phyloP scores from a whole-genome alignment of 1,140 invertebrate genomes.

The Pogonomyrmex barbatus region DNA sequence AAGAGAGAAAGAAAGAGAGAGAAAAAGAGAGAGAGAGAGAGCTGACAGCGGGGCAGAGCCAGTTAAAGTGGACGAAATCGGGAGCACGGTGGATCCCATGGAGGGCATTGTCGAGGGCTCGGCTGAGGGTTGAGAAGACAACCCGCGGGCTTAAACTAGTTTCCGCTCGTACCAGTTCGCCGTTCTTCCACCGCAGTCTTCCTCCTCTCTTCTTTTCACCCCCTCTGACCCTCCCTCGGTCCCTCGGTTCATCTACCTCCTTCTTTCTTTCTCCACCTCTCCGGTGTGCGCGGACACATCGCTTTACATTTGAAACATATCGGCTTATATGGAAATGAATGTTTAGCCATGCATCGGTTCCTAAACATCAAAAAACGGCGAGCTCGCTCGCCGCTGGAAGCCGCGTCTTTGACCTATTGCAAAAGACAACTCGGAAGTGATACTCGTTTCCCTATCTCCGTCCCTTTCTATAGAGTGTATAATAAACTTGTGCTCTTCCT shows the following conservation, averaged over 20 bases:
- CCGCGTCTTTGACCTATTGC: slow-evolving; percentile 45
- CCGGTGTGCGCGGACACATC: slow-evolving; percentile 51
- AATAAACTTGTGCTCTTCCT: slow-evolving; percentile 50
- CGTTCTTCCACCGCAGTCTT: slow-evolving; percentile 54
- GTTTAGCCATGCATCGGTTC: slow-evolving; percentile 78
- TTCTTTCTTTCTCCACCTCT: slow-evolving; percentile 69
- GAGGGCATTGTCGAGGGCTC: slow-evolving; percentile 70
- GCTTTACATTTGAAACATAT: slow-evolving; percentile 83
- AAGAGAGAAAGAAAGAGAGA: not conserved
- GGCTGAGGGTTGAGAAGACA: slow-evolving; percentile 69
- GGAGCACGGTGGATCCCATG: slow-evolving; percentile 73
- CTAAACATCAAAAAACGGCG: slow-evolving; percentile 69
- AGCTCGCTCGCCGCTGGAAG: slow-evolving; percentile 62
- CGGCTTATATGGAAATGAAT: slow-evolving; percentile 83
- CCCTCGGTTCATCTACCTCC: slow-evolving; percentile 56
- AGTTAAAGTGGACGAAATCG: slow-evolving; percentile 75
- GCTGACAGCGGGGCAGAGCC: slow-evolving; percentile 60
- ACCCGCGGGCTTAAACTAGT: slow-evolving; percentile 74
- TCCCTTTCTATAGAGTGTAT: slow-evolving; percentile 57
- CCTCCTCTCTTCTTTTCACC: slow-evolving; percentile 59
- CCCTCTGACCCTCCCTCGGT: slow-evolving; percentile 44
- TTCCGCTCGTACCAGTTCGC: slow-evolving; percentile 73
- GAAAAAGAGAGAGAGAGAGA: slow-evolving; percentile 26
- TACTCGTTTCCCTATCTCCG: slow-evolving; percentile 62
- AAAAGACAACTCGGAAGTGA: slow-evolving; percentile 70